Evolutionary conservation across 2,113 vertebrate genomes (phyloP), one percentile per base, ranked within the genome.

Genomic region (Chionomys nivalis): DNA sequence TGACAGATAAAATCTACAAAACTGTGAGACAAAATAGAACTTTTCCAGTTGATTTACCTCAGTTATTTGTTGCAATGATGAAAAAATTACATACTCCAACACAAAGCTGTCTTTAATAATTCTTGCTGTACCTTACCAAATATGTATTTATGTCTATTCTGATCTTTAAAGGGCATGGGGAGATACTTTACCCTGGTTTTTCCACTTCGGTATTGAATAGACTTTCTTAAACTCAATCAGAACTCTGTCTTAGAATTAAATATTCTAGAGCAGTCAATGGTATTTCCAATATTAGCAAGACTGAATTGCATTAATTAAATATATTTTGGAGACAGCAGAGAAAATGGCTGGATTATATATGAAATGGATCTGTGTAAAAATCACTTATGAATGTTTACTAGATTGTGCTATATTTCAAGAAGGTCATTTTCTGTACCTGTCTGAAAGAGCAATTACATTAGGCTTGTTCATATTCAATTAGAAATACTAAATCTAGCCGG

Each of bases 21-120:
- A 81, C 76, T 68, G 23, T 78, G 11, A 90, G 14, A 66, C 23
- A 52, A 52, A 90, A 66, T 66, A 68, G 58, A 87, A 31, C 28
- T 78, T 93, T 93, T 65, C 39, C 44, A 79, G 9, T 13, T 78
- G 8, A 58, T 58, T 87, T 68, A 58, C 14, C 83, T 78, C 26
- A 68, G 19, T 28, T 52, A 65, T 19, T 81, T 81, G 31, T 49
- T 78, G 63, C 52, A 77, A 44, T 65, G 23, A 75, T 65, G 16
- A 21, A 78, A 77, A 90, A 19, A 81, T n/a, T n/a, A 68, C 10
- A 68, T 65, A 72, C 24, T 83, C n/a, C 21, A 55, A 13, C 3
- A 89, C 31, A 95, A 93, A 92, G 86, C 1, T 89, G 52, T 65
- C 52, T 26, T 92, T 96, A 21, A n/a, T 52, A 88, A 68, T 28